Percentiles rank a stretch among this genome's conserved stretches.
These are phyloP conservation scores for Rhagonycha lutea DNA, from an alignment of 2,888 invertebrate species.

Conservation along the genomic window DNA sequence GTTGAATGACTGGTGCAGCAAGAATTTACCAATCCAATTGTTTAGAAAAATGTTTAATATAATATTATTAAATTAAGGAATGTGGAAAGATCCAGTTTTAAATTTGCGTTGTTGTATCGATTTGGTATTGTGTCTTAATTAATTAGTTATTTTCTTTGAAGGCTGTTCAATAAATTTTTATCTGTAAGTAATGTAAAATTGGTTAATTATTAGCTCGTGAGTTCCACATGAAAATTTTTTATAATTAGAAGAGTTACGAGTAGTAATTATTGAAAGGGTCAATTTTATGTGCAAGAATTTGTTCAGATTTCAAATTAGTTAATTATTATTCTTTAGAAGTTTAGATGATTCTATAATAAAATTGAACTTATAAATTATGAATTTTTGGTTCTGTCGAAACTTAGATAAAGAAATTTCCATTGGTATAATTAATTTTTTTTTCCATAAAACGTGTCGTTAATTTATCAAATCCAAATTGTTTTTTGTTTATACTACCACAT, in stretches of 20 bases:
- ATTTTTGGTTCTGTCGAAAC: no score
- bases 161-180: background rate
- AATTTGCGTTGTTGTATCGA: background rate
- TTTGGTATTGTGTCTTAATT: background rate
- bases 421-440: background rate
- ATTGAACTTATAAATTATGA: no score
- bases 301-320: no score
- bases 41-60: no score
- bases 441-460: background rate
- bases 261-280: background rate
- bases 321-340: no score
- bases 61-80: background rate
- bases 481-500: no score
- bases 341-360: no score
- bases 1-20: no score
- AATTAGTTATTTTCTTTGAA: background rate
- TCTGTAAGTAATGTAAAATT: background rate
- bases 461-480: background rate
- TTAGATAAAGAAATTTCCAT: background rate
- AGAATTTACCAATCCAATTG: no score
- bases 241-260: background rate
- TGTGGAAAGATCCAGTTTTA: background rate
- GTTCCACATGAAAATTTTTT: background rate
- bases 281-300: no score
- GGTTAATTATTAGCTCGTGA: background rate